Percentiles rank a stretch among this genome's conserved stretches.
Evolutionary conservation across 2,797 vertebrate genomes (phyloP).

Genomic region (Amblyraja radiata): DNA sequence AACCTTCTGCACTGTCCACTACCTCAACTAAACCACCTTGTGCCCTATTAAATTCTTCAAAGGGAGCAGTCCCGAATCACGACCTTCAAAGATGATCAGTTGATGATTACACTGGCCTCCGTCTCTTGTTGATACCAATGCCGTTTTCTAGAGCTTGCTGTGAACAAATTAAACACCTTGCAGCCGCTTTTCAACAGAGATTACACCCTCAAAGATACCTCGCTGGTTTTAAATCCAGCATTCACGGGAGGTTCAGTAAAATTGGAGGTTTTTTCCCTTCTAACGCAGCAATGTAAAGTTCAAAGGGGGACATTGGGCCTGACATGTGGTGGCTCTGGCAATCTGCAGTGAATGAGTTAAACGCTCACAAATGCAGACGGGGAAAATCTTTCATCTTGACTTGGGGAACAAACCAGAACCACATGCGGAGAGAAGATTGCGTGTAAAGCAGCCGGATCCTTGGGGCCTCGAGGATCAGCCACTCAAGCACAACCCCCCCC

Average conservation of each 20-base stretch:
- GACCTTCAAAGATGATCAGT: not conserved
- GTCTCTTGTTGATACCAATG: not conserved
- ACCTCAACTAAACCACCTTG: not conserved
- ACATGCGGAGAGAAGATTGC: slow-evolving; percentile 57
- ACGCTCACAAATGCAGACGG: not conserved
- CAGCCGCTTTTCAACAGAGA: too few relatives aligned
- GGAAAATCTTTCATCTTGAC: slow-evolving; percentile 37
- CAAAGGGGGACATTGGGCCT: not conserved
- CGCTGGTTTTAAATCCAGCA: not conserved
- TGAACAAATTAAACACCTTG: not conserved
- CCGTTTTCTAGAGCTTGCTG: not conserved
- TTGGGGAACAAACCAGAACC: slow-evolving; percentile 55
- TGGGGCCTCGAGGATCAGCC: slow-evolving; percentile 60
- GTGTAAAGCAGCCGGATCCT: slow-evolving; percentile 52
- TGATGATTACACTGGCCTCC: too few relatives aligned
- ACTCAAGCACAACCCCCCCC: slow-evolving; percentile 58
- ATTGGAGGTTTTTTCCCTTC: not conserved
- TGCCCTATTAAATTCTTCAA: not conserved
- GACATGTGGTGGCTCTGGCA: not conserved
- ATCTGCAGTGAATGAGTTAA: slow-evolving; percentile 18
- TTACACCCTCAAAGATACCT: not conserved
- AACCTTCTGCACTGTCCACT: not conserved
- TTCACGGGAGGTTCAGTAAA: not conserved
- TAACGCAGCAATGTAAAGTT: too few relatives aligned
- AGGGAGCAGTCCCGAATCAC: not conserved